Evolutionary conservation across 1,140 invertebrate genomes (phyloP), one percentile per base, ranked within the genome.

Genomic region (Eumeta japonica): DNA sequence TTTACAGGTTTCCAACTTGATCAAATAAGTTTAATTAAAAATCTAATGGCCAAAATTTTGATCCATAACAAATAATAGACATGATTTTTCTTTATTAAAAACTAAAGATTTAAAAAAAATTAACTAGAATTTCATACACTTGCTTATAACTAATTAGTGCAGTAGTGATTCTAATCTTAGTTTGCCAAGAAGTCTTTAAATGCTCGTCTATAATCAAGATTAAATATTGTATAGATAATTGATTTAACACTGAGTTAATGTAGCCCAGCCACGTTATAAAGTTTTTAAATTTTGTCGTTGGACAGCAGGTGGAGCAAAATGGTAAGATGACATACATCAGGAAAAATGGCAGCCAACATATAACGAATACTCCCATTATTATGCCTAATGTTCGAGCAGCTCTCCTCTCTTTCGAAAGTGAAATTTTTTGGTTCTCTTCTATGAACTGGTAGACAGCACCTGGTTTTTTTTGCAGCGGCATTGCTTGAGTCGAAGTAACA

Each of bases 261-360:
- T 97, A 98, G 14, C 94, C 94, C 16, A 97, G 79, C 94, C 94
- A 98, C n/a, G 89, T 92, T 48, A 92, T 90, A 51, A 92, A 88
- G 60, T 90, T 89, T 28, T 86, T 83, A 16, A 91, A 59, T 47
- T 82, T 81, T 11, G 83, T 78, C 2, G 84, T 87, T 1, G 87
- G 86, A 50, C 85, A 85, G 59, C 87, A 90, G 11, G 62, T 67
- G 0, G 78, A 62, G 58, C 90, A 93, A 58, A 91, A 92, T 0
- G 89, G 88, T 33, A 88, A 67, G 39, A 91, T 88, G 24, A 95
- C 85, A 68, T 97, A 97, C 82, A 92, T 89, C 3, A 94, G 80
- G 62, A 96, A 94, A 65, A 96, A 97, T 1, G 94, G 94, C 37
- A 96, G 70, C 92, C 94, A 97, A 57, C 92, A 96, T 2, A 95